Conservation (phyloP, 2,888 invertebrate species). For the Thymelicus sylvestris region DNA sequence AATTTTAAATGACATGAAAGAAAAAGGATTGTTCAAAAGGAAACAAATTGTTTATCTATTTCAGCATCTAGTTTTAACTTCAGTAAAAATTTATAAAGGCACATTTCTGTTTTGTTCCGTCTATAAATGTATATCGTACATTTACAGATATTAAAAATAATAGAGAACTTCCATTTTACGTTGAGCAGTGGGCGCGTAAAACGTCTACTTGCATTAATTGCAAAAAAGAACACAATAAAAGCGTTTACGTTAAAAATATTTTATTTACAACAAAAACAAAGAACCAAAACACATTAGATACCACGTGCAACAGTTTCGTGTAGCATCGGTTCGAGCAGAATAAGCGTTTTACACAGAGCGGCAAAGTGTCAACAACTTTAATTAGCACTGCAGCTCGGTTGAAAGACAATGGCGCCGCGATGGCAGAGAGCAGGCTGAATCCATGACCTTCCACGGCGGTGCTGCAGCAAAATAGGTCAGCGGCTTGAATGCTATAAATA, state of each 20-base stretch:
- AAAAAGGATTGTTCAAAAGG: too few relatives aligned
- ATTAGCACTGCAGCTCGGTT: conserved; percentile 80
- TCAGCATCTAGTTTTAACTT: too few relatives aligned
- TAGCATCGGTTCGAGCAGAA: conserved; percentile 50
- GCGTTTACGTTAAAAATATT: not conserved
- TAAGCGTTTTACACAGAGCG: conserved; percentile 47
- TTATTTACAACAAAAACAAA: conserved; percentile 6
- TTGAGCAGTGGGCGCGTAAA: not conserved
- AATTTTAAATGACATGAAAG: too few relatives aligned
- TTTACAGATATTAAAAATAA: not conserved
- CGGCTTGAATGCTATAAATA: conserved; percentile 84
- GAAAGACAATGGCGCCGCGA: conserved; percentile 80
- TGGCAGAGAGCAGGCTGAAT: conserved; percentile 78
- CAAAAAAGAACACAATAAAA: not conserved
- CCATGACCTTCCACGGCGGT: conserved; percentile 82
- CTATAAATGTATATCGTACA: too few relatives aligned
- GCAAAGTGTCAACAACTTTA: conserved; percentile 81
- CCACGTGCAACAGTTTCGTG: conserved; percentile 35
- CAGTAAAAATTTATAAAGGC: too few relatives aligned
- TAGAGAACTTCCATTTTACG: not conserved
- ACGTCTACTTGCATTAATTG: not conserved
- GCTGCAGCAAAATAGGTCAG: conserved; percentile 84
- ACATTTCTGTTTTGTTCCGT: too few relatives aligned
- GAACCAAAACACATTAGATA: conserved; percentile 34
- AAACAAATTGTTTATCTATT: too few relatives aligned